phyloP scores from a whole-genome alignment of 2,888 invertebrate species.

The Watsonalla cultraria region DNA sequence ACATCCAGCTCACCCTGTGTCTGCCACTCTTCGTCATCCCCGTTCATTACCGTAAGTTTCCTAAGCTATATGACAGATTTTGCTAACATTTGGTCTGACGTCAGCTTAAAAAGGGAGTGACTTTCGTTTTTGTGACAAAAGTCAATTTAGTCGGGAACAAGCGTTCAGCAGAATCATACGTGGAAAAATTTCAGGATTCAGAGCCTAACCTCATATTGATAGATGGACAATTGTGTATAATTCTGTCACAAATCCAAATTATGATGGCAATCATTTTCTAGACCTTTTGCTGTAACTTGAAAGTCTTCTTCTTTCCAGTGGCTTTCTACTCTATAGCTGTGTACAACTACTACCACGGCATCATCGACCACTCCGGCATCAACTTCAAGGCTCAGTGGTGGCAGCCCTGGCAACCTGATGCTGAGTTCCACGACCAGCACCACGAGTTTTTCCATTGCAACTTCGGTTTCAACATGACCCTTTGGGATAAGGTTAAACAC shows the following conservation, averaged over 20 bases:
- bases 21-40: conserved; percentile 81
- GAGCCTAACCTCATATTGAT: too few relatives aligned
- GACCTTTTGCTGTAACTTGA: background rate
- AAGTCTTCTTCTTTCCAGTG: conserved; percentile 30
- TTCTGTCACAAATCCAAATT: background rate
- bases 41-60: conserved; percentile 81
- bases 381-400: conserved; percentile 86
- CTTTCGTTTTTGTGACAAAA: too few relatives aligned
- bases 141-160: too few relatives aligned
- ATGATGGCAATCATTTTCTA: background rate
- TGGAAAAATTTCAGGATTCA: too few relatives aligned
- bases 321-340: conserved; percentile 54
- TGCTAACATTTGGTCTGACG: too few relatives aligned
- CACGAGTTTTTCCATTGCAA: conserved; percentile 89
- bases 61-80: too few relatives aligned
- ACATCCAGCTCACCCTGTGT: conserved; percentile 80
- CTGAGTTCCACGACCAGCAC: conserved; percentile 87
- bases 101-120: too few relatives aligned
- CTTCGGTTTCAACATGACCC: conserved; percentile 84
- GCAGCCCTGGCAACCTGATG: conserved; percentile 87
- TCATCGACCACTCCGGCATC: conserved; percentile 87
- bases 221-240: too few relatives aligned
- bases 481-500: conserved; percentile 82
- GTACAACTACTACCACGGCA: conserved; percentile 84
- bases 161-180: too few relatives aligned